Percentiles rank a stretch among this genome's conserved stretches.
Evolutionary conservation across 1,140 invertebrate species (phyloP).

Genomic region (Leucophenga varia): DNA sequence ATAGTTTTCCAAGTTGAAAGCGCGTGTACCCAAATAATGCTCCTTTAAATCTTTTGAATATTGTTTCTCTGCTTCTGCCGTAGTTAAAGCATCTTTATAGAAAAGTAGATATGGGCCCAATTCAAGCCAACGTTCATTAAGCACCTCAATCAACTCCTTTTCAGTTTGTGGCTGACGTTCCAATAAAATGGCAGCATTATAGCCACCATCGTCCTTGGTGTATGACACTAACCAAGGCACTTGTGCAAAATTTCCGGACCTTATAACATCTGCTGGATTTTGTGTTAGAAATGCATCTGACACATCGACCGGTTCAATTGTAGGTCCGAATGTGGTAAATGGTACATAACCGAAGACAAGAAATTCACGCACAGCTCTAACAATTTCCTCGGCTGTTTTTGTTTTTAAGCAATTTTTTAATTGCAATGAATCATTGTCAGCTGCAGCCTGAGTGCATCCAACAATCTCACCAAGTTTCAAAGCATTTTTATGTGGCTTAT

Average conservation of each 20-base stretch:
- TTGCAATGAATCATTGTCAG: slow-evolving; percentile 40
- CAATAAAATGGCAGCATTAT: slow-evolving; percentile 54
- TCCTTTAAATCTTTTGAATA: slow-evolving; percentile 14
- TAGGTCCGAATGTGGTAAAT: slow-evolving; percentile 63
- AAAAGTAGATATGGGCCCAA: slow-evolving; percentile 29
- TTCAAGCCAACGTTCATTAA: slow-evolving; percentile 30
- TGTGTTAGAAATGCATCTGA: slow-evolving; percentile 58
- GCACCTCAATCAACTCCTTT: slow-evolving; percentile 10
- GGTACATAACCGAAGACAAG: slow-evolving; percentile 60
- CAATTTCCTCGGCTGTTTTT: slow-evolving; percentile 49
- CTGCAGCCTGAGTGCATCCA: no score
- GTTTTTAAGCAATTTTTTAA: slow-evolving; percentile 63
- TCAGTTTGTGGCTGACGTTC: background rate
- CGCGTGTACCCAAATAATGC: slow-evolving; percentile 19
- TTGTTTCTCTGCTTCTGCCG: slow-evolving; percentile 9
- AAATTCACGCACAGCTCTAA: slow-evolving; percentile 26
- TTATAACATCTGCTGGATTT: slow-evolving; percentile 58
- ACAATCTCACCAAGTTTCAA: slow-evolving; percentile 57
- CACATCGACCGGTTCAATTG: slow-evolving; percentile 53
- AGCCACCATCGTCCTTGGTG: slow-evolving; percentile 60
- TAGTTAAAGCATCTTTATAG: slow-evolving; percentile 16
- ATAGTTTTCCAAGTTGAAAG: slow-evolving; percentile 24
- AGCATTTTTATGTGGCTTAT: slow-evolving; percentile 60
- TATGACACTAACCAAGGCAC: slow-evolving; percentile 61
- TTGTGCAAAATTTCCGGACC: slow-evolving; percentile 57